Evolutionary conservation across 2,113 vertebrate genomes (phyloP), one percentile per base, ranked within the genome.

Genomic region (Plecturocebus donacophilus): DNA sequence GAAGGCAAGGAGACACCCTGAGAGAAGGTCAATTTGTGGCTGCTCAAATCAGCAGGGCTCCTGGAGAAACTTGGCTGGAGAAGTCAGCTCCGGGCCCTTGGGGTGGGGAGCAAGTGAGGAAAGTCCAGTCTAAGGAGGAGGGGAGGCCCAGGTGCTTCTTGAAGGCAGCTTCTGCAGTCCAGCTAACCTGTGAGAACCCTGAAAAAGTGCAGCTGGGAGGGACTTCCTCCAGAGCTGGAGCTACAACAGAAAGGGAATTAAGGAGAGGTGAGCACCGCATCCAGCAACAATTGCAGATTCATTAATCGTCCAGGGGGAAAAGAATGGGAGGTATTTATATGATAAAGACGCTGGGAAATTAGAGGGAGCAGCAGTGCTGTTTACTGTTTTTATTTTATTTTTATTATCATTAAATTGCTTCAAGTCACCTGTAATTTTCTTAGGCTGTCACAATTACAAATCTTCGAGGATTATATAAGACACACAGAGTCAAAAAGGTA

Each of bases 401-500:
- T 98, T 98, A 98, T 99, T 98, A 98, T 98, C 98, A 98, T 98
- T 98, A 98, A 98, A 98, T 98, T 98, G 98, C 98, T 98, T 98
- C 93, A 54, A 98, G 98, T 98, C 98, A 98, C 98, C 98, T 98
- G 98, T 97, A 98, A 98, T 98, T 97, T 97, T 98, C 98, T 97
- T 88, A 95, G 87, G 85, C 97, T 91, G 97, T 96, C 97, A 97
- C 98, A 97, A 97, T 98, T 98, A 98, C 94, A 96, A 98, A 98
- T 98, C 97, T 96, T 61, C 76, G 91, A 97, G 98, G 97, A 94
- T 98, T 98, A 96, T 94, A 35, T 64, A 6, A 3, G 20, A 13
- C 14, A 91, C 70, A 1, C 17, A 79, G 79, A 58, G 5, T 75
- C 89, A 2, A 76, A 96, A 98, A 97, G 93, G 96, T 95, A 80